Percentiles rank a stretch among this genome's conserved stretches.
These are phyloP conservation scores for Mystacides longicornis DNA, from an alignment of 2,888 invertebrate genomes.

Conservation along the genomic window DNA sequence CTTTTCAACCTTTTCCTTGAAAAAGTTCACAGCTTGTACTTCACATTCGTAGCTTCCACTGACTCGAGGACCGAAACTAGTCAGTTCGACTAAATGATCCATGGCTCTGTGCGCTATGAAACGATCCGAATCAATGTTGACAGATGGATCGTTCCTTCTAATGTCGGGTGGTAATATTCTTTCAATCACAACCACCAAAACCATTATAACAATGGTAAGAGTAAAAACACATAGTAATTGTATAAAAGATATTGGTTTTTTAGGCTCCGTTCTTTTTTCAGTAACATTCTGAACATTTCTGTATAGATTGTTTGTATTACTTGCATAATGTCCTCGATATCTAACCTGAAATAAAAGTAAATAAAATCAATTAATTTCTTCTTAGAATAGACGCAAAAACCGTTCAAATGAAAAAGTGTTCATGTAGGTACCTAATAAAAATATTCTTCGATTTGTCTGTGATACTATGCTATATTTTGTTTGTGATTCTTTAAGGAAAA, in stretches of 20 bases:
- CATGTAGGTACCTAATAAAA: too few species aligned
- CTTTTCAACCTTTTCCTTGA: slow-evolving; percentile 47
- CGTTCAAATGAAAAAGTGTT: too few species aligned
- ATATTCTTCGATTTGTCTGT: too few species aligned
- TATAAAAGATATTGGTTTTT: slow-evolving; percentile 26
- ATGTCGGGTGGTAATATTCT: slow-evolving; percentile 54
- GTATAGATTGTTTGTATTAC: background rate
- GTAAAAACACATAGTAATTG: slow-evolving; percentile 37
- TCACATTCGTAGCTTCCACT: slow-evolving; percentile 76
- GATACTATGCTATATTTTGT: too few species aligned
- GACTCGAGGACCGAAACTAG: slow-evolving; percentile 53
- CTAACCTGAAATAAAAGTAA: slow-evolving; percentile 11
- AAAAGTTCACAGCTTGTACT: slow-evolving; percentile 55
- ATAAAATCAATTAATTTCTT: too few species aligned
- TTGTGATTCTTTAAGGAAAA: too few species aligned
- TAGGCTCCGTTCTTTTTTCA: background rate
- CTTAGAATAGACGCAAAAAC: too few species aligned
- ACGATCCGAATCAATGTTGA: slow-evolving; percentile 33
- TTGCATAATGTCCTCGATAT: slow-evolving; percentile 6
- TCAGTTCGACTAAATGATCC: slow-evolving; percentile 55
- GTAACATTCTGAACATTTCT: background rate
- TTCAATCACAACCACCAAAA: slow-evolving; percentile 48
- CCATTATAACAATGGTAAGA: slow-evolving; percentile 45
- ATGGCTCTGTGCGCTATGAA: slow-evolving; percentile 61
- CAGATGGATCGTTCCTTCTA: slow-evolving; percentile 35